These are phyloP conservation scores for Galeopterus variegatus DNA, from an alignment of 2,113 vertebrate genomes.

Conservation along the genomic window DNA sequence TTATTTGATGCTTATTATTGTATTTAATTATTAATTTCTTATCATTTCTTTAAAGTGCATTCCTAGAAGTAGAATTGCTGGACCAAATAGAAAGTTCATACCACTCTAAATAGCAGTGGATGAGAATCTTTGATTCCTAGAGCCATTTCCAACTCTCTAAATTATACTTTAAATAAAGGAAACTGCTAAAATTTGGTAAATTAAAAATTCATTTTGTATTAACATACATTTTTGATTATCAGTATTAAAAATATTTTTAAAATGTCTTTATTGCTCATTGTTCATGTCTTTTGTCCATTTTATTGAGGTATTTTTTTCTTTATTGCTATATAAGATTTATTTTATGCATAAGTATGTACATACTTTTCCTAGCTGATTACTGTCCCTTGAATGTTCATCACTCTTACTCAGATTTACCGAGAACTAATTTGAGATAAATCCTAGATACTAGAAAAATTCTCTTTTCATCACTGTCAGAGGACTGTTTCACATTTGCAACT, in stretches of 20 bases:
- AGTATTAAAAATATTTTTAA: background rate
- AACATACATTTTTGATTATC: background rate
- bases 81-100: conserved; percentile 18
- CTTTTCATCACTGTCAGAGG: background rate
- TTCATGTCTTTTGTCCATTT: background rate
- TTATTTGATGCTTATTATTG: background rate
- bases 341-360: background rate
- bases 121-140: background rate
- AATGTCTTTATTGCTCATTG: background rate
- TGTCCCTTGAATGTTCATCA: background rate
- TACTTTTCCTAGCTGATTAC: background rate
- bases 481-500: background rate
- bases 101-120: background rate
- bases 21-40: background rate
- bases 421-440: background rate
- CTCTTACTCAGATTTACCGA: background rate
- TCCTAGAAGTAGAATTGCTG: background rate
- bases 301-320: background rate
- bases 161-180: background rate
- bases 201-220: background rate
- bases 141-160: background rate
- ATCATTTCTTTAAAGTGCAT: background rate
- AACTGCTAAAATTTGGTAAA: background rate
- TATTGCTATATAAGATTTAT: background rate
- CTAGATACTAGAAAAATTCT: background rate